phyloP scores from a whole-genome alignment of 2,113 vertebrate genomes.

The Calonectris borealis region DNA sequence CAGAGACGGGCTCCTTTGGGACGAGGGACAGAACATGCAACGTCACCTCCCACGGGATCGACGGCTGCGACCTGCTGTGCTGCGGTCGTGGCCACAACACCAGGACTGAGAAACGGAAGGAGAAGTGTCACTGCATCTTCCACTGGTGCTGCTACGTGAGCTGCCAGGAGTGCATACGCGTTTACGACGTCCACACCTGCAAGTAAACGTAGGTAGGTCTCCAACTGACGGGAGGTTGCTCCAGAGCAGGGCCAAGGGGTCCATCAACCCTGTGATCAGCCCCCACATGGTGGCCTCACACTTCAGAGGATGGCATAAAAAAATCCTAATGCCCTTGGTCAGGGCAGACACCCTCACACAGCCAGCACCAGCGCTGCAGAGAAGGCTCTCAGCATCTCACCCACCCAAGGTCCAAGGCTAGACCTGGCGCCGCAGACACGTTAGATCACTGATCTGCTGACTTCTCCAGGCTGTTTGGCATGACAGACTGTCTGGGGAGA shows the following conservation, averaged over 20 bases:
- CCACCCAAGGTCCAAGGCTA: neutral
- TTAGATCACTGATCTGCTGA: neutral
- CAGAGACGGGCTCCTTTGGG: constrained; percentile 95
- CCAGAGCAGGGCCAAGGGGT: neutral
- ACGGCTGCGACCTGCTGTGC: constrained; percentile 96
- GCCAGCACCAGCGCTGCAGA: neutral
- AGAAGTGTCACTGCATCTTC: constrained; percentile 99
- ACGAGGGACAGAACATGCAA: constrained; percentile 94
- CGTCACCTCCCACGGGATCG: constrained; percentile 95
- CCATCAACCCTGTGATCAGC: neutral
- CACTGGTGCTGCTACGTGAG: constrained; percentile 99
- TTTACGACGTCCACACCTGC: constrained; percentile 98
- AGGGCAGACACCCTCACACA: neutral
- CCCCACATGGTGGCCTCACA: neutral
- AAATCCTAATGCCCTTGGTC: neutral
- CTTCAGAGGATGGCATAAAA: neutral
- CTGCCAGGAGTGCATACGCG: constrained; percentile 93
- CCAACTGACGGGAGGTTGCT: neutral
- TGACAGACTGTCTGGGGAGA: neutral
- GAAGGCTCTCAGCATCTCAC: neutral
- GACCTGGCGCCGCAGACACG: neutral
- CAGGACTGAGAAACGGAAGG: constrained; percentile 95
- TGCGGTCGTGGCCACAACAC: constrained; percentile 98
- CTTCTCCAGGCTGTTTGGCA: neutral
- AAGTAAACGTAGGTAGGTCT: constrained; percentile 77